These are phyloP conservation scores for Habrosyne pyritoides DNA, from an alignment of 2,888 invertebrate genomes.

Conservation along the genomic window DNA sequence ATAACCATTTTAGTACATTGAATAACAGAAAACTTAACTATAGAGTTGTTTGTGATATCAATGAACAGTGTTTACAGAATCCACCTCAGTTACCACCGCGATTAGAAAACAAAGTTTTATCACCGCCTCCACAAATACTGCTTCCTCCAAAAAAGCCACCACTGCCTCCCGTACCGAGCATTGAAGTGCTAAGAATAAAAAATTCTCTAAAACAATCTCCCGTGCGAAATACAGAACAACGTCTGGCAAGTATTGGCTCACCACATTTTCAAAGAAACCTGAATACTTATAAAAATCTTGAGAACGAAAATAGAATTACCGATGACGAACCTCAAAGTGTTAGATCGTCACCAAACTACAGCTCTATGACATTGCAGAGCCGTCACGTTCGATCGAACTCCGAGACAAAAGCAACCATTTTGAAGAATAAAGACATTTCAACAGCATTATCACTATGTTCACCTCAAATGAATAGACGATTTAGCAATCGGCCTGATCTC, in stretches of 20 bases:
- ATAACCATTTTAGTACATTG: slow-evolving; percentile 73
- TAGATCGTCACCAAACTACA: slow-evolving; percentile 62
- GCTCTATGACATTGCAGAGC: slow-evolving; percentile 71
- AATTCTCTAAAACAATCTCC: slow-evolving; percentile 75
- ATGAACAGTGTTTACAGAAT: slow-evolving; percentile 58
- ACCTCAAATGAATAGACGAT: slow-evolving; percentile 81
- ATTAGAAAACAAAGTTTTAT: slow-evolving; percentile 62
- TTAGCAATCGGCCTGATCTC: slow-evolving; percentile 71
- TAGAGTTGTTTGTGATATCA: slow-evolving; percentile 74
- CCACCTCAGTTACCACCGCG: slow-evolving; percentile 83
- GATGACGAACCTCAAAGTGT: slow-evolving; percentile 63
- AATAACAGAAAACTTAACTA: slow-evolving; percentile 76
- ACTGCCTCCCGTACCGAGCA: slow-evolving; percentile 87
- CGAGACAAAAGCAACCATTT: slow-evolving; percentile 74
- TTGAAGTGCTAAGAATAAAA: slow-evolving; percentile 84
- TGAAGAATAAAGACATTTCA: slow-evolving; percentile 75
- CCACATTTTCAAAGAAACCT: slow-evolving; percentile 85
- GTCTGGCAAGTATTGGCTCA: slow-evolving; percentile 85
- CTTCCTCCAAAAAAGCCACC: slow-evolving; percentile 89
- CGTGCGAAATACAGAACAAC: slow-evolving; percentile 70
- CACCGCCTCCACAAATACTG: slow-evolving; percentile 80
- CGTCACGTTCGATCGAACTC: slow-evolving; percentile 76
- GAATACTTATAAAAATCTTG: slow-evolving; percentile 83
- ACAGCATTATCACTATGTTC: slow-evolving; percentile 78
- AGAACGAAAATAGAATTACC: slow-evolving; percentile 69